phyloP scores from a whole-genome alignment of 2,888 invertebrate species.

The Drosophila cyrtoloma region DNA sequence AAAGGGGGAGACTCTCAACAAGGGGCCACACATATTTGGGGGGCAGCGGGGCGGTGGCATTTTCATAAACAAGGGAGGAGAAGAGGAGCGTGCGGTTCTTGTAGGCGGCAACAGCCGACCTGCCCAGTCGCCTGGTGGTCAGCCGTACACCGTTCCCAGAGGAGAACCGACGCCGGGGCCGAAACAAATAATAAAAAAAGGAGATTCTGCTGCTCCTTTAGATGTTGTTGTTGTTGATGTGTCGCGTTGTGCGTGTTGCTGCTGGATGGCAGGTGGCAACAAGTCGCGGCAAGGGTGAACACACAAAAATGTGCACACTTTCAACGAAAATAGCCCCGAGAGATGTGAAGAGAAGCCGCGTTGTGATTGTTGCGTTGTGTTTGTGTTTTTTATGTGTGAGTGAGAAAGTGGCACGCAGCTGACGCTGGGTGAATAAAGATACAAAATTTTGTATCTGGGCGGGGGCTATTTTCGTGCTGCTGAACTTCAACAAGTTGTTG shows the following conservation, averaged over 20 bases:
- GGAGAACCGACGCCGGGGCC: slow-evolving; percentile 3
- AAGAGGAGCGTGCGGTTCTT: not conserved
- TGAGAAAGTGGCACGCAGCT: slow-evolving; percentile 61
- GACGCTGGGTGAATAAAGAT: slow-evolving; percentile 40
- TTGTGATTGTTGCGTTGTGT: not conserved
- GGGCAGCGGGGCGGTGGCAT: slow-evolving; percentile 37
- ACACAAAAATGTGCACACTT: slow-evolving; percentile 45
- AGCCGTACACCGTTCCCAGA: slow-evolving; percentile 17
- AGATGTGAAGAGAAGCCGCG: slow-evolving; percentile 7
- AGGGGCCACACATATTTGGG: not conserved
- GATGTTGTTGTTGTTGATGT: slow-evolving; percentile 2
- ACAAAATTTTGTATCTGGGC: slow-evolving; percentile 41
- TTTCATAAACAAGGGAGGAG: slow-evolving; percentile 24
- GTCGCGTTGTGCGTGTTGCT: not conserved
- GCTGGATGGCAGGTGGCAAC: slow-evolving; percentile 27
- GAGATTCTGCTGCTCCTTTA: slow-evolving; percentile 13
- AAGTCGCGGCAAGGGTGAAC: slow-evolving; percentile 15
- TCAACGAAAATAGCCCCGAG: slow-evolving; percentile 73
- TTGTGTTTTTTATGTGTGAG: slow-evolving; percentile 5
- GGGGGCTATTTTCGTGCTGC: slow-evolving; percentile 64
- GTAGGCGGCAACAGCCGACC: slow-evolving; percentile 47
- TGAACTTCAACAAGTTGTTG: slow-evolving; percentile 65
- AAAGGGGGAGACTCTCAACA: slow-evolving; percentile 6
- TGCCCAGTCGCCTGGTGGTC: slow-evolving; percentile 44
- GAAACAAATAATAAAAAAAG: not conserved